Conservation (phyloP, 2,888 invertebrate species). For the Spialia ferax region DNA sequence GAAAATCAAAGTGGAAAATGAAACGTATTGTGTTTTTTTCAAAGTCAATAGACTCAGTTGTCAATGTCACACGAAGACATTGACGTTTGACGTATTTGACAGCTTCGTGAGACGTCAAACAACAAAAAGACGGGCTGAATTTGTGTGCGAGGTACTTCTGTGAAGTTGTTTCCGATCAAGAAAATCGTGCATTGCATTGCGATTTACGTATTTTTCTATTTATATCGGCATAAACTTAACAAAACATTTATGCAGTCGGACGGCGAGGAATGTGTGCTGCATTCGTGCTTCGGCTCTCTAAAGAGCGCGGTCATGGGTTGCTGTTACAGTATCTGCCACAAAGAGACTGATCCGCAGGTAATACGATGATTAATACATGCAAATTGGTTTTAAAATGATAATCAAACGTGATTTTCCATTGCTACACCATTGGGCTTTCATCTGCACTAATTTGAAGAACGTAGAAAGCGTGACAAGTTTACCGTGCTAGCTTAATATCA, state of each 20-base stretch:
- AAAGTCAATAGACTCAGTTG: not conserved
- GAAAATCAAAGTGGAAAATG: too few relatives aligned
- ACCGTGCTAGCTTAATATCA: conserved; percentile 20
- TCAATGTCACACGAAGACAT: not conserved
- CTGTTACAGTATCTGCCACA: conserved; percentile 91
- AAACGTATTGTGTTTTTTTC: too few relatives aligned
- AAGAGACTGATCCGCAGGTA: conserved; percentile 90
- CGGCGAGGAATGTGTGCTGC: conserved; percentile 75
- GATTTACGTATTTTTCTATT: conserved; percentile 76
- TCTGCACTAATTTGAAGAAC: not conserved
- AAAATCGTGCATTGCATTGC: conserved; percentile 57
- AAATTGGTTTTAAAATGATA: conserved; percentile 12
- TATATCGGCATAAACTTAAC: conserved; percentile 69
- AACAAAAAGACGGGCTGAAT: not conserved
- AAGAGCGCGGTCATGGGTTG: conserved; percentile 88
- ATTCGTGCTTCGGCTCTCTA: conserved; percentile 82
- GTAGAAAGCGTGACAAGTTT: conserved; percentile 13
- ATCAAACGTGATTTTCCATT: not conserved
- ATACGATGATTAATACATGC: conserved; percentile 39
- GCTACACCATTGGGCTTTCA: not conserved
- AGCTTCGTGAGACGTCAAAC: too few relatives aligned
- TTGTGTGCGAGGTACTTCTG: conserved; percentile 11
- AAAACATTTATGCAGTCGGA: conserved; percentile 82
- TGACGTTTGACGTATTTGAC: too few relatives aligned
- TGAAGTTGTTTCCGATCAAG: conserved; percentile 47